These are phyloP conservation scores for Urocitellus parryii DNA, from an alignment of 2,113 vertebrate species.

Conservation along the genomic window DNA sequence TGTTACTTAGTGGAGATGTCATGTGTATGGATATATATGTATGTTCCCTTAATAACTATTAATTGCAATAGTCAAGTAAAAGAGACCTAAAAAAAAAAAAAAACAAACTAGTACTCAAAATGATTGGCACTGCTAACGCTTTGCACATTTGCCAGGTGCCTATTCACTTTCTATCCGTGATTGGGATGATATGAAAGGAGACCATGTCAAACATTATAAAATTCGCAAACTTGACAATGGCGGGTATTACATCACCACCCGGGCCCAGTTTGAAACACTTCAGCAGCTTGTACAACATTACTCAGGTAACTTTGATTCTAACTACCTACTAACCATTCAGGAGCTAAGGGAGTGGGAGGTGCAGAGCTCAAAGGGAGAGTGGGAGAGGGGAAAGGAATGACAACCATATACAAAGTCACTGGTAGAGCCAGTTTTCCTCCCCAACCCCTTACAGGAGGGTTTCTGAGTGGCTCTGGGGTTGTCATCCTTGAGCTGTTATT, in stretches of 20 bases:
- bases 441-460: background rate
- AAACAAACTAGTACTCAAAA: background rate
- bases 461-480: background rate
- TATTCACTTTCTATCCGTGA: slow-evolving; percentile 98
- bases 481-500: background rate
- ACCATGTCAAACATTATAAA: slow-evolving; percentile 99
- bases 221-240: slow-evolving; percentile 99
- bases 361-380: slow-evolving; percentile 38
- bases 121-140: slow-evolving; percentile 25
- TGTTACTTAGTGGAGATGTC: background rate
- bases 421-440: background rate
- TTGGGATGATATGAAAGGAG: slow-evolving; percentile 98
- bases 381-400: background rate
- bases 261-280: slow-evolving; percentile 97
- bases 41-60: background rate
- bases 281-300: slow-evolving; percentile 98
- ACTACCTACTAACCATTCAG: background rate
- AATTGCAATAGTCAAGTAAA: background rate
- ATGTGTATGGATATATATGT: background rate
- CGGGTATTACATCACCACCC: slow-evolving; percentile 98
- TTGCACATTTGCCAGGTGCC: slow-evolving; percentile 90
- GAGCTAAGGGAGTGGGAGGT: slow-evolving; percentile 50
- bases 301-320: slow-evolving; percentile 91
- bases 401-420: background rate
- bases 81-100: background rate